These are phyloP conservation scores for Sminthurides bifidus DNA, from an alignment of 1,140 invertebrate species.

Conservation along the genomic window DNA sequence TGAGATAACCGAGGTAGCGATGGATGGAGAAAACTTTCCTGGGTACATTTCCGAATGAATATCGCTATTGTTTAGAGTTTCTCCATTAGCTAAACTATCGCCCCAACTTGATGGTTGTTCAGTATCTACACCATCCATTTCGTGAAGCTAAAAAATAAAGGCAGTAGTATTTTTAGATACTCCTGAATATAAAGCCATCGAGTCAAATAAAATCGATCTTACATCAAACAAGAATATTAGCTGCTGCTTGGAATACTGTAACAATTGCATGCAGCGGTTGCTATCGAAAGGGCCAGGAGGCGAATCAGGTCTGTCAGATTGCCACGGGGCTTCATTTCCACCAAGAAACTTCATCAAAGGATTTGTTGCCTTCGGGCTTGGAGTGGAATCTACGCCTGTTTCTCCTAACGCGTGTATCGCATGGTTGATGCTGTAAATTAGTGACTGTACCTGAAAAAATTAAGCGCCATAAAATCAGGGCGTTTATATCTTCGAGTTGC, in stretches of 20 bases:
- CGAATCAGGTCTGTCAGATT: background rate
- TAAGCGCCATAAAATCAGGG: background rate
- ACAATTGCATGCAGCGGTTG: constrained; percentile 5
- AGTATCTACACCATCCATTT: too few species aligned
- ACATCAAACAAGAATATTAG: constrained; percentile 21
- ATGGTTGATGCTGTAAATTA: background rate
- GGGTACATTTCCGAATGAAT: background rate
- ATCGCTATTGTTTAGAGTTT: background rate
- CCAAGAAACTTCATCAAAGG: background rate
- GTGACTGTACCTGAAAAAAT: background rate
- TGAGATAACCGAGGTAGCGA: background rate
- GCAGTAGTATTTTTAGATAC: background rate
- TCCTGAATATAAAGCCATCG: background rate
- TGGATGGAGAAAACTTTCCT: background rate
- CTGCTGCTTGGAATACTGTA: constrained; percentile 12
- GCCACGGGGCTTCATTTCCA: background rate
- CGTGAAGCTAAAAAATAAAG: background rate
- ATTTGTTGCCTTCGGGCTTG: background rate
- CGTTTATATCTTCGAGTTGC: too few species aligned
- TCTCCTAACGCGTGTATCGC: constrained; percentile 1
- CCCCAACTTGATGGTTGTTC: too few species aligned
- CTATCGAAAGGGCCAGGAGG: too few species aligned
- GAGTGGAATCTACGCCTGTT: background rate
- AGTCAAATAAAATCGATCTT: background rate
- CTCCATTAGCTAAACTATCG: too few species aligned